Base-by-base conservation (phyloP, 2,888 invertebrate genomes). In the Diarsia brunnea region DNA sequence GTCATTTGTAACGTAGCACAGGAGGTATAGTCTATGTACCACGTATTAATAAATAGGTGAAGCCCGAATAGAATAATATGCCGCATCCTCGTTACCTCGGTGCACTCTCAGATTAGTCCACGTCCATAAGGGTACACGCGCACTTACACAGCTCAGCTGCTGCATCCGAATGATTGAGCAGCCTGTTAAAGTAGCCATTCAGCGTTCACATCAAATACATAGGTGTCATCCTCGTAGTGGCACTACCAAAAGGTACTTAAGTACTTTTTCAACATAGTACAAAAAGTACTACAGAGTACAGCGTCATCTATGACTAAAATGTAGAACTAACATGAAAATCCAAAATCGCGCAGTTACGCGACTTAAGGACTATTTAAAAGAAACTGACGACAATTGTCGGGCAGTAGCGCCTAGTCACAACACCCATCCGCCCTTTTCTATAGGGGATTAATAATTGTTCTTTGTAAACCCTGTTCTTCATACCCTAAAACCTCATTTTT, bases 51-150 rank as follows among this genome's bases (percentile, higher is more conserved):
- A 92, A 94, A 94, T 95, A 95, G 94, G 91, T 92, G 95, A 93
- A 93, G 91, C 93, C 89, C 88, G 93, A 97, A 97, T 97, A 97
- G 97, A 95, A 97, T 97, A 97, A 97, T 97, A 95, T 95, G 97
- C 93, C 95, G 97, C 97, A 97, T 97, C 97, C 97, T 97, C 95
- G 96, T 97, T 97, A 97, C 91, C 70, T 69, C 93, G 91, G 94
- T 92, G 93, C 93, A 92, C 89, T 90, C 90, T 90, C 88, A 89
- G 89, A 84, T 85, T 82, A 81, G 80, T 79, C 85, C 85, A 88
- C 87, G 88, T 89, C 86, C 88, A 90, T 92, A 91, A 90, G n/a
- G 63, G 14, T 43, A 43, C 27, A 2, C 58, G 27, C 27, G 58
- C 58, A 58, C 58, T n/a, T 27, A 19, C 19, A 19, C 19, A 1